These are phyloP conservation scores for Trichogramma pretiosum DNA, from an alignment of 1,140 invertebrate genomes.

Conservation along the genomic window DNA sequence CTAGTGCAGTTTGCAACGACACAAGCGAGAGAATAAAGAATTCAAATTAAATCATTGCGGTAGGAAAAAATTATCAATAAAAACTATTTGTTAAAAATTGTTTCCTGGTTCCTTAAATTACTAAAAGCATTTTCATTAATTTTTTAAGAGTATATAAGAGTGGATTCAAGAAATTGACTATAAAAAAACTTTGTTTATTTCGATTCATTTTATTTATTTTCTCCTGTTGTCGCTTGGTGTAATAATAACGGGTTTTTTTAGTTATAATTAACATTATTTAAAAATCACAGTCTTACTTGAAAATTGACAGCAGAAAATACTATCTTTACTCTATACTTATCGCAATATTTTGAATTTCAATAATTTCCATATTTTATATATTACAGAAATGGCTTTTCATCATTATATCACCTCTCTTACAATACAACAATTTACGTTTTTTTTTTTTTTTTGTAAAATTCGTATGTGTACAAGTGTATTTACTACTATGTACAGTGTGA, in stretches of 20 bases:
- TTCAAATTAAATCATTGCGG: too few relatives aligned
- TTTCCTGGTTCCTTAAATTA: too few relatives aligned
- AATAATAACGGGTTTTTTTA: slow-evolving; percentile 27
- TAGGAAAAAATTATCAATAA: too few relatives aligned
- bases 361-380: slow-evolving; percentile 19
- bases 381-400: slow-evolving; percentile 14
- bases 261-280: slow-evolving; percentile 43
- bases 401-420: too few relatives aligned
- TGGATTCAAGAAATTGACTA: too few relatives aligned
- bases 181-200: too few relatives aligned
- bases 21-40: too few relatives aligned
- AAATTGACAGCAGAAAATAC: slow-evolving; percentile 47
- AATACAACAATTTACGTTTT: slow-evolving; percentile 15
- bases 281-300: slow-evolving; percentile 47
- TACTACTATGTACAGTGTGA: slow-evolving; percentile 14
- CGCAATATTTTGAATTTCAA: slow-evolving; percentile 21
- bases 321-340: slow-evolving; percentile 40
- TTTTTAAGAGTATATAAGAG: too few relatives aligned
- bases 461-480: slow-evolving; percentile 7
- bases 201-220: slow-evolving; percentile 17
- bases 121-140: too few relatives aligned
- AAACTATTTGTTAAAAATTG: too few relatives aligned
- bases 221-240: slow-evolving; percentile 19
- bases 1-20: too few relatives aligned
- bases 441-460: slow-evolving; percentile 15